phyloP scores from a whole-genome alignment of 2,888 invertebrate species.

The Drosophila anomalata region DNA sequence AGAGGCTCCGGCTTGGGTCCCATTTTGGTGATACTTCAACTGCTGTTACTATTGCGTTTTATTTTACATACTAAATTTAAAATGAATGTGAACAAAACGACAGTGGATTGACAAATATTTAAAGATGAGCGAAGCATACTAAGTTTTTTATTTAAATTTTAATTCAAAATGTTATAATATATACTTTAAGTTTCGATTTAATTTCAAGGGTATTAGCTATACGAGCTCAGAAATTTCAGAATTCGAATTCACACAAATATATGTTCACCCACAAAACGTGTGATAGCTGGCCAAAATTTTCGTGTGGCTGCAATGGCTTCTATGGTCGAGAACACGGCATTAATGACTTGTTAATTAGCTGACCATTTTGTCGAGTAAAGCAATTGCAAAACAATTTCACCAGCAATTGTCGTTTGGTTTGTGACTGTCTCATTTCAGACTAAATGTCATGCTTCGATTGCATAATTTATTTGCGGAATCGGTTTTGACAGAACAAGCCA shows the following conservation, averaged over 20 bases:
- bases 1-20: conserved; percentile 1
- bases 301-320: conserved; percentile 28
- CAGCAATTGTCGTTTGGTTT: conserved; percentile 24
- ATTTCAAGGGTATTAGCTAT: not conserved
- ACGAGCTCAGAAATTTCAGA: conserved; percentile 1
- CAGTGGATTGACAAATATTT: not conserved
- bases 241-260: conserved; percentile 30
- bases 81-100: not conserved
- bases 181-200: not conserved
- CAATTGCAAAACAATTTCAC: conserved; percentile 46
- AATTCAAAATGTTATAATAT: no score
- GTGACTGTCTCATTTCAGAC: conserved; percentile 1
- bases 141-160: not conserved
- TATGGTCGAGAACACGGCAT: conserved; percentile 25
- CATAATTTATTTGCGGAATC: conserved; percentile 29
- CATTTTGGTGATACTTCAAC: not conserved
- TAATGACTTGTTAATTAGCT: conserved; percentile 47
- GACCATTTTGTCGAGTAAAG: conserved; percentile 43
- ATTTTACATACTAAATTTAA: not conserved
- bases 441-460: conserved; percentile 16
- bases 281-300: conserved; percentile 11
- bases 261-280: conserved; percentile 30
- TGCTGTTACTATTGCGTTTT: not conserved
- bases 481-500: conserved; percentile 9
- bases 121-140: not conserved